phyloP scores from a whole-genome alignment of 37 sponge, comb jelly and placozoan species.

The Crambe crambe region DNA sequence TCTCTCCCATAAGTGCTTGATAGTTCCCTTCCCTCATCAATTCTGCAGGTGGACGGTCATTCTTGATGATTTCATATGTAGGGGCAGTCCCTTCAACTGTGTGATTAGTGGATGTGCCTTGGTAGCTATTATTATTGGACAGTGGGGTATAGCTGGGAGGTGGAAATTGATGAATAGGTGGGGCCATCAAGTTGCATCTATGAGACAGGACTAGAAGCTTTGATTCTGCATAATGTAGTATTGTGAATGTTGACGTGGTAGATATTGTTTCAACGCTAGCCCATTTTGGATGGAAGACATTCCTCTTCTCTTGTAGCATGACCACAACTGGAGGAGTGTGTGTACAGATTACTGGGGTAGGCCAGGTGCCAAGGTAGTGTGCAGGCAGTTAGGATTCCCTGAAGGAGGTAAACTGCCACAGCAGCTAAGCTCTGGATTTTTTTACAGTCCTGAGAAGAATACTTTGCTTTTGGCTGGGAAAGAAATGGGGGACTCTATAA shows the following conservation, averaged over 20 bases:
- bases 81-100: background rate
- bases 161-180: background rate
- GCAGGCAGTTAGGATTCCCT: too few relatives aligned
- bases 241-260: too few relatives aligned
- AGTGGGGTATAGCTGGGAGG: background rate
- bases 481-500: too few relatives aligned
- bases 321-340: background rate
- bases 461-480: too few relatives aligned
- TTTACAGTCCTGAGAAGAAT: too few relatives aligned
- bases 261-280: background rate
- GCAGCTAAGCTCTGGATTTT: too few relatives aligned
- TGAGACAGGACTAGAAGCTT: too few relatives aligned
- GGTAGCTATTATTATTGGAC: background rate
- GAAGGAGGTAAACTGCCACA: too few relatives aligned
- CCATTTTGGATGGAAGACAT: background rate
- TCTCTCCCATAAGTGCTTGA: background rate
- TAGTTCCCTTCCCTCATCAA: background rate
- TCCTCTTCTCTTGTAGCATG: background rate
- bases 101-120: background rate
- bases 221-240: too few relatives aligned
- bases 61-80: background rate
- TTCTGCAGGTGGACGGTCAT: background rate
- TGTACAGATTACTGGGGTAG: background rate
- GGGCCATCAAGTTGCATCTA: background rate
- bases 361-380: background rate